A percentile compares a stretch with the other conserved stretches of the same genome.
phyloP scores from a whole-genome alignment of 2,113 vertebrate genomes.

The Bujurquina vittata region DNA sequence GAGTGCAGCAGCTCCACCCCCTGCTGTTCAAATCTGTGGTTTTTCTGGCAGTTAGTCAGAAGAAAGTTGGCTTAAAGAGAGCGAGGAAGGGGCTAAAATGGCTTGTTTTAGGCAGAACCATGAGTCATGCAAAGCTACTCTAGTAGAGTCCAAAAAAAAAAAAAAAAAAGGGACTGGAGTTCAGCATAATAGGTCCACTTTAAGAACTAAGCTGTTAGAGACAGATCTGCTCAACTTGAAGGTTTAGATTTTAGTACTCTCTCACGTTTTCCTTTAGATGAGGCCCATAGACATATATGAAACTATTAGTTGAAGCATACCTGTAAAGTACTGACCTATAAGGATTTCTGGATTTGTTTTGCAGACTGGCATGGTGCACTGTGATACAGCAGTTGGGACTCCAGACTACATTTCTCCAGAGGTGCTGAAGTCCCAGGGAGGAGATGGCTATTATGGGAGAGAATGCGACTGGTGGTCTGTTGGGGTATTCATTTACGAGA shows the following conservation, averaged over 20 bases:
- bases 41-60: not conserved
- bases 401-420: slow-evolving; percentile 98
- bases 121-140: not conserved
- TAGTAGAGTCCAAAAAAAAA: not conserved
- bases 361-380: slow-evolving; percentile 97
- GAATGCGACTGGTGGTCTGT: slow-evolving; percentile 99
- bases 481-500: slow-evolving; percentile 98
- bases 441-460: slow-evolving; percentile 95
- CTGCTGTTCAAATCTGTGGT: not conserved
- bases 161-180: not conserved
- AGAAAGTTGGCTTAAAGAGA: not conserved
- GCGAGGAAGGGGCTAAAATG: not conserved
- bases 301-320: not conserved
- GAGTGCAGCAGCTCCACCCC: not conserved
- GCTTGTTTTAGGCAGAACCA: not conserved
- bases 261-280: not conserved
- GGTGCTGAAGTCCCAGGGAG: slow-evolving; percentile 95
- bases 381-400: slow-evolving; percentile 95
- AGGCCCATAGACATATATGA: not conserved
- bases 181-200: not conserved
- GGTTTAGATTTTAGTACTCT: not conserved
- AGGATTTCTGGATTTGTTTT: slow-evolving; percentile 32
- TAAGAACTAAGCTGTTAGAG: not conserved
- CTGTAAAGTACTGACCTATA: not conserved
- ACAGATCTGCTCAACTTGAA: not conserved